Conservation (phyloP, 2,888 invertebrate species). For the Cephus sareptanus region DNA sequence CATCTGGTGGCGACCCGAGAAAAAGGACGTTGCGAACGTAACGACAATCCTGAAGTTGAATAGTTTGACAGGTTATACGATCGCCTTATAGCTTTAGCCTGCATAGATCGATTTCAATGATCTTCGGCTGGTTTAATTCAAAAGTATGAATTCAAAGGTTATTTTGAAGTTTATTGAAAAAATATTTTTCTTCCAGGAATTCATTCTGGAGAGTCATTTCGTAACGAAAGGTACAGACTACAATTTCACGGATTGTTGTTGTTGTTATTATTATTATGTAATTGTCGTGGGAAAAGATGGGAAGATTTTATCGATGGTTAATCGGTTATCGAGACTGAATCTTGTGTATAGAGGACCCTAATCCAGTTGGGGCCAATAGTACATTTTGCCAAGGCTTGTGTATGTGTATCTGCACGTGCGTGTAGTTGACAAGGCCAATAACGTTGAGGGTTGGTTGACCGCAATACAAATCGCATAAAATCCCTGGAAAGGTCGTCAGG, state of each 20-base stretch:
- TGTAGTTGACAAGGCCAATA: slow-evolving; percentile 54
- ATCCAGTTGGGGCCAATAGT: slow-evolving; percentile 50
- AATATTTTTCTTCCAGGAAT: not conserved
- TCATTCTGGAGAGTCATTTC: not conserved
- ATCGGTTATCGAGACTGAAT: slow-evolving; percentile 48
- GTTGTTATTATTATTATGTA: slow-evolving; percentile 13
- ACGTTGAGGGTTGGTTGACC: slow-evolving; percentile 43
- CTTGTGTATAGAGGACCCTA: slow-evolving; percentile 42
- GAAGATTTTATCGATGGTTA: slow-evolving; percentile 49
- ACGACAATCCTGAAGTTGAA: too few species aligned
- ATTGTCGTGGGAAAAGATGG: slow-evolving; percentile 19
- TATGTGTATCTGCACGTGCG: slow-evolving; percentile 23
- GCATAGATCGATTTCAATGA: too few species aligned
- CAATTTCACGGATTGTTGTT: not conserved
- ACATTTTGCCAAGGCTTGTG: slow-evolving; percentile 35
- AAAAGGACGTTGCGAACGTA: not conserved
- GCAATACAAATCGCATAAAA: slow-evolving; percentile 51
- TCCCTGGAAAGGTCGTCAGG: slow-evolving; percentile 21
- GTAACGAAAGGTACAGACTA: not conserved
- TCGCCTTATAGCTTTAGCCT: too few species aligned
- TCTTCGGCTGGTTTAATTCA: too few species aligned
- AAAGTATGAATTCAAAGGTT: too few species aligned
- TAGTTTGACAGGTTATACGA: too few species aligned
- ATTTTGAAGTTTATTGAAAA: not conserved
- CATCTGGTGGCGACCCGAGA: not conserved